These are phyloP conservation scores for Mustela nigripes DNA, from an alignment of 2,113 vertebrate species.

Conservation along the genomic window DNA sequence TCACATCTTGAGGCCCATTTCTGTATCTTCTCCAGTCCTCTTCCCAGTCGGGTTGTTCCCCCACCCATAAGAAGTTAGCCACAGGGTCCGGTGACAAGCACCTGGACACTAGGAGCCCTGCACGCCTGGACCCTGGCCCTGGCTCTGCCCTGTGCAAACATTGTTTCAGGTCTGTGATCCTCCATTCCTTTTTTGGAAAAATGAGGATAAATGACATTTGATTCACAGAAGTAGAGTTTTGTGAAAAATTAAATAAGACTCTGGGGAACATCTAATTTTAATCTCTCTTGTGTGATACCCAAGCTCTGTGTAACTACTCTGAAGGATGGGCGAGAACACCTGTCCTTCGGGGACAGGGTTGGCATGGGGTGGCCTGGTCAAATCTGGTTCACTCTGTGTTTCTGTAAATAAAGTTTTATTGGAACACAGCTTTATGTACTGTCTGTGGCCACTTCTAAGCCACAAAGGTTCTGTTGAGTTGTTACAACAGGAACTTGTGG, in stretches of 20 bases:
- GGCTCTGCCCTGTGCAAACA: background rate
- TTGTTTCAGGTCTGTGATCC: background rate
- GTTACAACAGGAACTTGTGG: background rate
- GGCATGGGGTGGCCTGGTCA: background rate
- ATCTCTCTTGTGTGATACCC: background rate
- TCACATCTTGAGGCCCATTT: background rate
- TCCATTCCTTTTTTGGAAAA: background rate
- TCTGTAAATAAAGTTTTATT: background rate
- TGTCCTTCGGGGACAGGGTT: background rate
- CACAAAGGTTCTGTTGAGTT: rapidly evolving
- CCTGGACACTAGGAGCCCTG: rapidly evolving
- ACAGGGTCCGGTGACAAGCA: rapidly evolving
- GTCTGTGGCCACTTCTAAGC: background rate
- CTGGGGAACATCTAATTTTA: background rate
- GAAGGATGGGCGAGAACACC: background rate
- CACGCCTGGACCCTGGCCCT: background rate
- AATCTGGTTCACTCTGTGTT: rapidly evolving
- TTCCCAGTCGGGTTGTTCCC: background rate
- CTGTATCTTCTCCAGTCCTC: no score
- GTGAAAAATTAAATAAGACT: background rate
- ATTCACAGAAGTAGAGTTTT: background rate
- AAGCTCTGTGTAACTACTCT: background rate
- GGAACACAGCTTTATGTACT: background rate
- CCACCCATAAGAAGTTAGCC: no score
- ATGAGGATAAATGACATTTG: background rate